Evolutionary conservation across 2,797 vertebrate genomes (phyloP).

Genomic region (Lerista edwardsae): DNA sequence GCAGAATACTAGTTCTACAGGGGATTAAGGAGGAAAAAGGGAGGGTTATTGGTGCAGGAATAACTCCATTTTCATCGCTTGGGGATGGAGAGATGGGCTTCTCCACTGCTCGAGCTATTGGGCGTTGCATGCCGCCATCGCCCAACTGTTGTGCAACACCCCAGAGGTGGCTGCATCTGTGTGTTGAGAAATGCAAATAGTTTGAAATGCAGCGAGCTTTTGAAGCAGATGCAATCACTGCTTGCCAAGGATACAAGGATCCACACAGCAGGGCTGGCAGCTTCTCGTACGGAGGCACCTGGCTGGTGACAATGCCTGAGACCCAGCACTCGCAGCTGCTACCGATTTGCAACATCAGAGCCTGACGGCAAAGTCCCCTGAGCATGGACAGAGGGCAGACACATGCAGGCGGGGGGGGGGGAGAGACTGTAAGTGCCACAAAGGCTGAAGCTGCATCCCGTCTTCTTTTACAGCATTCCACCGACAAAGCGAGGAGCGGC

Average conservation of each 20-base stretch:
- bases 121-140: no score
- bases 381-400: background rate
- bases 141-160: no score
- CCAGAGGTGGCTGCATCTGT: background rate
- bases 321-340: background rate
- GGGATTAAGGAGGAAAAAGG: background rate
- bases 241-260: background rate
- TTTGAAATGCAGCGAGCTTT: background rate
- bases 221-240: background rate
- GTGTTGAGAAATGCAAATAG: no score
- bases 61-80: background rate
- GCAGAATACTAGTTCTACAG: background rate
- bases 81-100: no score
- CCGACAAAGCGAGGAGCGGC: background rate
- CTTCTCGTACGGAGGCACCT: background rate
- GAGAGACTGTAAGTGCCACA: no score
- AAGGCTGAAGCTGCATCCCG: background rate
- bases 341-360: background rate
- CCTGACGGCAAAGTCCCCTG: background rate
- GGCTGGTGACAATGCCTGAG: background rate
- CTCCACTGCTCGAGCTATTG: background rate
- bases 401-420: no score
- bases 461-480: background rate
- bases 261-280: background rate
- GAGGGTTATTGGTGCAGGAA: background rate